phyloP scores from a whole-genome alignment of 37 sponge, comb jelly and placozoan species.

The Beroe forskalii region DNA sequence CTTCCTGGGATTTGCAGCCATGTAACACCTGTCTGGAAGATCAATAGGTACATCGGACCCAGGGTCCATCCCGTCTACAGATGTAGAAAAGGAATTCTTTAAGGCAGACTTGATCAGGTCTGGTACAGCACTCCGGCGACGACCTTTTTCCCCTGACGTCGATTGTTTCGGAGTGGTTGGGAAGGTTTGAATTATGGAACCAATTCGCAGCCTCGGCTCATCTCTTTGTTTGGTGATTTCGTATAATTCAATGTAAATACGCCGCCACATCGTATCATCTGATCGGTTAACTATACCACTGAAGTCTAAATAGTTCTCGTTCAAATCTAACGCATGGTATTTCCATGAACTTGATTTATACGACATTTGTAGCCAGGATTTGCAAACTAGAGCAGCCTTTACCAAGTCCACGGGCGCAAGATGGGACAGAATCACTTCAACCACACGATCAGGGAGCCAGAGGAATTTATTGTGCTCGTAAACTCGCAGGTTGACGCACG shows the following conservation, averaged over 20 bases:
- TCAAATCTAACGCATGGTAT: not conserved
- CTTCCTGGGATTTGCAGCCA: not conserved
- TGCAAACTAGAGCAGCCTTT: not conserved
- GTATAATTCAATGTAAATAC: slow-evolving; percentile 45
- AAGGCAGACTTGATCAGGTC: not conserved
- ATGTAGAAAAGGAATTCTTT: not conserved
- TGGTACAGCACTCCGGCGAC: not conserved
- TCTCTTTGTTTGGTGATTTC: not conserved
- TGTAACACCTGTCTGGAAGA: not conserved
- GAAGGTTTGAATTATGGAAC: slow-evolving; percentile 5
- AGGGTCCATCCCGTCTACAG: not conserved
- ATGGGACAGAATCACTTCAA: not conserved
- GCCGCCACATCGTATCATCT: slow-evolving; percentile 38
- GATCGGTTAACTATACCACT: not conserved
- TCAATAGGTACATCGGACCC: not conserved
- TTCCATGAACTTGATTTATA: slow-evolving; percentile 6
- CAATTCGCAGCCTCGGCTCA: slow-evolving; percentile 14
- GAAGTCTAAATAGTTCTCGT: not conserved
- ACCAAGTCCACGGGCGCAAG: slow-evolving; percentile 5
- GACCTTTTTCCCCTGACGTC: not conserved
- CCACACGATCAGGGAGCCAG: slow-evolving; percentile 9
- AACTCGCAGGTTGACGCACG: slow-evolving; percentile 45
- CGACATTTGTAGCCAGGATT: not conserved
- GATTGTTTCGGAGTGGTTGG: not conserved
- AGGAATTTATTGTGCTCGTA: not conserved